These are phyloP conservation scores for Alsophila aescularia DNA, from an alignment of 2,888 invertebrate genomes.

Conservation along the genomic window DNA sequence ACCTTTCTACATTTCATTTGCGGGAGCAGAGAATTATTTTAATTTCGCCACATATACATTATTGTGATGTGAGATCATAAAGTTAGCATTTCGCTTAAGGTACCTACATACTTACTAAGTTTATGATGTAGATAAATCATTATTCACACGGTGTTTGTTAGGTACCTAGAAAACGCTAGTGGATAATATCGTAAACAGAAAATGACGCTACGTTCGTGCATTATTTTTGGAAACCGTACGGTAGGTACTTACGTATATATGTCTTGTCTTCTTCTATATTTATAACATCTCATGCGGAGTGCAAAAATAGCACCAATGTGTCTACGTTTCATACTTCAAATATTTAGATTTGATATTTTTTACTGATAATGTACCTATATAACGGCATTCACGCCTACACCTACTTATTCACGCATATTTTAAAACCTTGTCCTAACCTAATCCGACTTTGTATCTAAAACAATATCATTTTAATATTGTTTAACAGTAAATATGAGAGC, in stretches of 20 bases:
- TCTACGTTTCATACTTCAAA: constrained; percentile 26
- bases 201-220: constrained; percentile 52
- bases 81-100: no score
- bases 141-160: constrained; percentile 11
- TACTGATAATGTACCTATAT: background rate
- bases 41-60: no score
- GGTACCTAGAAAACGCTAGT: constrained; percentile 14
- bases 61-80: no score
- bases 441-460: background rate
- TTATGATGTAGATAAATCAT: no score
- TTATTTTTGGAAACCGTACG: constrained; percentile 54
- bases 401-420: no score
- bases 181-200: constrained; percentile 41
- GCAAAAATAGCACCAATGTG: constrained; percentile 53
- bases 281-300: constrained; percentile 62
- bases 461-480: no score
- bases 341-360: background rate
- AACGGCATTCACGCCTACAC: background rate
- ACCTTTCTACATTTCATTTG: no score
- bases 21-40: no score
- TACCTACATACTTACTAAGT: no score
- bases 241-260: constrained; percentile 49
- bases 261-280: constrained; percentile 67
- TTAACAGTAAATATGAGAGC: no score
- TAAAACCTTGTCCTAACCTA: no score